Conservation (phyloP, 2,888 invertebrate species). For the Micropterix aruncella region DNA sequence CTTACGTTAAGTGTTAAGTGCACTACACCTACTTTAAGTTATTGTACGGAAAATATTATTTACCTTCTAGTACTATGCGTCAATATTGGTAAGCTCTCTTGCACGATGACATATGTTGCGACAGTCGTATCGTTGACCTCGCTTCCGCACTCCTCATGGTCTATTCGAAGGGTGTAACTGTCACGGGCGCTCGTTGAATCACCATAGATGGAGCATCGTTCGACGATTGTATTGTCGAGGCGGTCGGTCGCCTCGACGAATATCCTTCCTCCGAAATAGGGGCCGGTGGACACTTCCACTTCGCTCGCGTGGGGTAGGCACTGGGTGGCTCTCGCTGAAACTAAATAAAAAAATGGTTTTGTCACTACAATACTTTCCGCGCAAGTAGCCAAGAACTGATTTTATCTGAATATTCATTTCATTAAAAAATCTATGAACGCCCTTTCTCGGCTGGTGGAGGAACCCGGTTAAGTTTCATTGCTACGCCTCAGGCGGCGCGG, state of each 20-base stretch:
- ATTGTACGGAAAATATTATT: no score
- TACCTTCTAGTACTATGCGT: conserved; percentile 63
- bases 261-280: conserved; percentile 65
- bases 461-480: no score
- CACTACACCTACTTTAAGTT: no score
- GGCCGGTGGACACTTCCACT: conserved; percentile 72
- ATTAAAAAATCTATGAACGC: no score
- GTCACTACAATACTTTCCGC: no score
- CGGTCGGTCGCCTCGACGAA: conserved; percentile 60
- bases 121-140: conserved; percentile 66
- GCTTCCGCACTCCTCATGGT: conserved; percentile 61
- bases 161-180: conserved; percentile 59
- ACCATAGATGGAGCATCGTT: conserved; percentile 60
- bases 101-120: conserved; percentile 69
- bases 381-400: no score
- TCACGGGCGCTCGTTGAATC: conserved; percentile 58
- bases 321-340: conserved; percentile 68
- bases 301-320: conserved; percentile 70
- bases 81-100: conserved; percentile 69
- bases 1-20: no score
- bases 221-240: conserved; percentile 50
- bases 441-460: no score
- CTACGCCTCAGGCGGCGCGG: no score
- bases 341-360: conserved; percentile 27
- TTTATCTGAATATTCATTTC: no score